Percentiles rank a stretch among this genome's conserved stretches.
phyloP scores from a whole-genome alignment of 2,113 vertebrate species.

The Desmodus rotundus region DNA sequence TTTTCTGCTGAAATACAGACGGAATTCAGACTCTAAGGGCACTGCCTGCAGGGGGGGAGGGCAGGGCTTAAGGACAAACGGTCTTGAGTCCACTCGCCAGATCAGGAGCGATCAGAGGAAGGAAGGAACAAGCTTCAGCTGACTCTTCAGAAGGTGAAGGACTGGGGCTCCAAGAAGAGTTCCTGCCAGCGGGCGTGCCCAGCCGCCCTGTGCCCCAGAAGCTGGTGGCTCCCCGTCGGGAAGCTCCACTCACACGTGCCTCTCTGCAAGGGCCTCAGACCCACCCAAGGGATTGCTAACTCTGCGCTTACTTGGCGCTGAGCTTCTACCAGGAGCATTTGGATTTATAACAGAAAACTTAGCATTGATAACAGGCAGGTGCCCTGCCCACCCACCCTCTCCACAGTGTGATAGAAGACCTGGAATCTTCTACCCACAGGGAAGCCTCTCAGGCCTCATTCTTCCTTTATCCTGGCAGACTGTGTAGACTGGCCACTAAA shows the following conservation, averaged over 20 bases:
- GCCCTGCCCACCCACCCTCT: not conserved
- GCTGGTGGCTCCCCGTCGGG: not conserved
- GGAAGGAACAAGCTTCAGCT: not conserved
- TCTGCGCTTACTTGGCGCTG: not conserved
- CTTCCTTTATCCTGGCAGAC: not conserved
- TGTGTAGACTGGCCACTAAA: not conserved
- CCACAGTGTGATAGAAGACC: not conserved
- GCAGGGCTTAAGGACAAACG: not conserved
- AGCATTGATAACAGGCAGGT: not conserved
- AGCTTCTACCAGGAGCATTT: not conserved
- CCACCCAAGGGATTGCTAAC: not conserved
- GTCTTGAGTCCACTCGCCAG: slow-evolving; percentile 20
- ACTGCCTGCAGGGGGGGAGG: not conserved
- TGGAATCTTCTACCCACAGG: not conserved
- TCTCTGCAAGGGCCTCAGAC: not conserved
- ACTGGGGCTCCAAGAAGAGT: not conserved
- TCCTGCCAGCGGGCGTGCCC: not conserved
- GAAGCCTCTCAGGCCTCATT: not conserved
- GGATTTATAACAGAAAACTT: not conserved
- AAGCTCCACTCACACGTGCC: not conserved
- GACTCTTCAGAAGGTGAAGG: slow-evolving; percentile 16
- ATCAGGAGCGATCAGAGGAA: slow-evolving; percentile 19
- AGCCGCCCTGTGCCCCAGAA: not conserved
- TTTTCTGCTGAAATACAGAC: slow-evolving; percentile 49
- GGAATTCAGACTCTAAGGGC: slow-evolving; percentile 14